These are phyloP conservation scores for Caenorhabditis sp. DNA, from an alignment of 2,888 invertebrate species.

Conservation along the genomic window DNA sequence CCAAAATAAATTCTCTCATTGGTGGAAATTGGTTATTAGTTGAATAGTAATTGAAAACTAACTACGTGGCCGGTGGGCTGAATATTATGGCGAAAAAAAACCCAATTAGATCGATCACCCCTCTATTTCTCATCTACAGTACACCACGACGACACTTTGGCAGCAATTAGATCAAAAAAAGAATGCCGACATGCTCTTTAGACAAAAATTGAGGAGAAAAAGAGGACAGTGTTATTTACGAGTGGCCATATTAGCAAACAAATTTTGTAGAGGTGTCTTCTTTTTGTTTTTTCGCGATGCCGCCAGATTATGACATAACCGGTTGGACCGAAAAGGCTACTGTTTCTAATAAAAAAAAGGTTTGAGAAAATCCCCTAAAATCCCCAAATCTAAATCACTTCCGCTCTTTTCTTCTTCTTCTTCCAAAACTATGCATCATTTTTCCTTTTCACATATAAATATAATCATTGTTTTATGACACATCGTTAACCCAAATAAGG, in stretches of 20 bases:
- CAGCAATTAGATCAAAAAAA: too few species aligned
- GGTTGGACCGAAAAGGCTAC: not conserved
- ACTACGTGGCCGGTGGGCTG: too few species aligned
- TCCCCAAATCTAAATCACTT: too few species aligned
- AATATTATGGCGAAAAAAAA: too few species aligned
- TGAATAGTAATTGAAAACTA: too few species aligned
- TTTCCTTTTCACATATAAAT: not conserved
- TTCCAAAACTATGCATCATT: not conserved
- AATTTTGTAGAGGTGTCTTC: not conserved
- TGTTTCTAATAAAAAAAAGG: not conserved
- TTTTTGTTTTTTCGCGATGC: not conserved
- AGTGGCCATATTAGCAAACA: not conserved
- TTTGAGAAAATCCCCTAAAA: not conserved
- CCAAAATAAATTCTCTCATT: too few species aligned
- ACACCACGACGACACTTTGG: too few species aligned
- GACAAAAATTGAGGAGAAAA: not conserved
- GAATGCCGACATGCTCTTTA: too few species aligned
- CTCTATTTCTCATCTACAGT: too few species aligned
- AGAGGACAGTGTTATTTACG: not conserved
- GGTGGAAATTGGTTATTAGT: too few species aligned
- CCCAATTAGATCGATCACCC: too few species aligned
- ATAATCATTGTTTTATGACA: constrained; percentile 14
- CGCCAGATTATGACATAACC: not conserved
- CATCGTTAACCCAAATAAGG: constrained; percentile 35
- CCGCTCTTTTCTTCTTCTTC: not conserved